Conservation (phyloP, 2,113 vertebrate species). For the Ammodytes dubius region DNA sequence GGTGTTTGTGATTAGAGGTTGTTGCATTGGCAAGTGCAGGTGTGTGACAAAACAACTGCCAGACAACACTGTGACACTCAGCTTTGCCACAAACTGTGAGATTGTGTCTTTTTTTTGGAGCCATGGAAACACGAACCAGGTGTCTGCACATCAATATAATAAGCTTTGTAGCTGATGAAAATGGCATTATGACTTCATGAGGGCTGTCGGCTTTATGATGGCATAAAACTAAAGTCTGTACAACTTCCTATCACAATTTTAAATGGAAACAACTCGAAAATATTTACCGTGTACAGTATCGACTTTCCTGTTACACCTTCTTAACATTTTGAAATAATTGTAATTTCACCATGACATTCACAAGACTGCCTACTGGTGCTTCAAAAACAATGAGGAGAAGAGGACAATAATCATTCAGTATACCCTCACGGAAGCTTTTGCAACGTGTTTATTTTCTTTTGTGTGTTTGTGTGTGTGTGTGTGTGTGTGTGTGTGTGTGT, state of each 20-base stretch:
- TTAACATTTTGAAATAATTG: background rate
- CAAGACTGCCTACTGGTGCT: background rate
- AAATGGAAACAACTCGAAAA: no score
- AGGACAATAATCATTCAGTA: background rate
- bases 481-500: background rate
- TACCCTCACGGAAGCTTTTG: background rate
- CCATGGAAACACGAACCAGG: slow-evolving; percentile 18
- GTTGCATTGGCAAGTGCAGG: slow-evolving; percentile 15
- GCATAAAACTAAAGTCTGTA: background rate
- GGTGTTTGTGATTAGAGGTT: slow-evolving; percentile 36
- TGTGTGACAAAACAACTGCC: slow-evolving; percentile 16
- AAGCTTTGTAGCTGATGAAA: slow-evolving; percentile 17
- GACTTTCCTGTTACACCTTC: background rate
- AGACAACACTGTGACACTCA: slow-evolving; percentile 3
- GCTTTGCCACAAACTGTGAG: background rate
- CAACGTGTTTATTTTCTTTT: no score
- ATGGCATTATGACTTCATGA: slow-evolving; percentile 5
- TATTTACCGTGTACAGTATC: background rate
- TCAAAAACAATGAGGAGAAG: background rate
- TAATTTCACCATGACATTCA: background rate
- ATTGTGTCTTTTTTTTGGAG: background rate
- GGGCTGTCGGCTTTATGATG: background rate
- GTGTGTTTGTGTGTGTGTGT: background rate
- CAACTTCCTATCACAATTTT: background rate
- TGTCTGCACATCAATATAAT: slow-evolving; percentile 22